Conservation (phyloP, 64 coral and sea anemone species). For the Stylophora pistillata region DNA sequence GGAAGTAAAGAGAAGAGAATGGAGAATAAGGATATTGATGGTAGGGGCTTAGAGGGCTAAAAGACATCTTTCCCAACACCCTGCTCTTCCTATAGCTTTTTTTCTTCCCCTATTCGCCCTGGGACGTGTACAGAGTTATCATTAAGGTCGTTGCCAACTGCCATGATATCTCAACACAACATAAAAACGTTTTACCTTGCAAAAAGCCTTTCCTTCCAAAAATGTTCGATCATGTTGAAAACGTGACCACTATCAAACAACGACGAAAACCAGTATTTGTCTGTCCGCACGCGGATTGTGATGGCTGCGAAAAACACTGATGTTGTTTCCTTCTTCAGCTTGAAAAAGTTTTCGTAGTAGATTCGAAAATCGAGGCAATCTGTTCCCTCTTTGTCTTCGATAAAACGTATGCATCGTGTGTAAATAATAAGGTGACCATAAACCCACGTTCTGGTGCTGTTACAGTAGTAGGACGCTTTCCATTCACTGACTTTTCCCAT, state of each 20-base stretch:
- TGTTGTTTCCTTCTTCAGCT: slow-evolving; percentile 84
- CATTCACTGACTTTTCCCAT: slow-evolving; percentile 82
- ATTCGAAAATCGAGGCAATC: slow-evolving; percentile 51
- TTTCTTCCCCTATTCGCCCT: too few relatives aligned
- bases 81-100: too few relatives aligned
- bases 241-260: slow-evolving; percentile 67
- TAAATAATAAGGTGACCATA: slow-evolving; percentile 72
- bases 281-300: slow-evolving; percentile 59
- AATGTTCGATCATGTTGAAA: slow-evolving; percentile 91
- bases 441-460: slow-evolving; percentile 68
- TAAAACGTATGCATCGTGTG: slow-evolving; percentile 79
- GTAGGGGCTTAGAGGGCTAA: too few relatives aligned
- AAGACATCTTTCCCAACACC: too few relatives aligned
- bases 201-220: slow-evolving; percentile 91
- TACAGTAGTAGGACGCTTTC: slow-evolving; percentile 92
- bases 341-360: slow-evolving; percentile 82
- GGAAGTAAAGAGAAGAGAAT: too few relatives aligned
- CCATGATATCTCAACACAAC: too few relatives aligned
- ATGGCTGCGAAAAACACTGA: slow-evolving; percentile 79
- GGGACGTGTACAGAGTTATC: too few relatives aligned
- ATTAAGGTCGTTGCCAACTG: too few relatives aligned
- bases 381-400: slow-evolving; percentile 38
- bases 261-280: slow-evolving; percentile 95
- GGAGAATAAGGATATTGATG: too few relatives aligned
- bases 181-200: slow-evolving; percentile 12